Evolutionary conservation across 2,797 vertebrate species (phyloP).

Genomic region (Neostethus bicornis): DNA sequence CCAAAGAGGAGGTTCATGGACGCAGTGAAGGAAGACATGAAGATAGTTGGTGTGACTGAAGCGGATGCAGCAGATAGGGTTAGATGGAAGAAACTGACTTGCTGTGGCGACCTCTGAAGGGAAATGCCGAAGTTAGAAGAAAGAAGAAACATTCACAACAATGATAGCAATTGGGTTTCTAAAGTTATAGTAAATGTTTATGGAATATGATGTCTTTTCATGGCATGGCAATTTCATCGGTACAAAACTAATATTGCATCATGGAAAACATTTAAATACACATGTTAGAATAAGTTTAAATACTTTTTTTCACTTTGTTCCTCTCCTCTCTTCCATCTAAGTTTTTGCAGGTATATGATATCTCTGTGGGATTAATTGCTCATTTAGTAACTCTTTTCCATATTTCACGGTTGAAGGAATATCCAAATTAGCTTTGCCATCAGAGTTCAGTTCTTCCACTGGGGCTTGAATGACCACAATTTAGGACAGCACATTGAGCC

Average conservation of each 20-base stretch:
- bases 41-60: too few relatives aligned
- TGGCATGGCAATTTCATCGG: too few relatives aligned
- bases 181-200: too few relatives aligned
- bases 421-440: slow-evolving; percentile 80
- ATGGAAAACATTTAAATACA: background rate
- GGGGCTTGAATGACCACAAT: slow-evolving; percentile 68
- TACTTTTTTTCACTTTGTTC: slow-evolving; percentile 41
- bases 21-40: too few relatives aligned
- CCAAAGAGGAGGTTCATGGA: too few relatives aligned
- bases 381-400: slow-evolving; percentile 78
- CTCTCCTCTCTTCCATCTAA: slow-evolving; percentile 48
- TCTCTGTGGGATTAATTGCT: slow-evolving; percentile 79
- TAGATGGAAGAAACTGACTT: too few relatives aligned
- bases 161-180: slow-evolving; percentile 26
- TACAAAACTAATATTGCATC: background rate
- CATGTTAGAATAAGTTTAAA: slow-evolving; percentile 34
- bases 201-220: too few relatives aligned
- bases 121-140: too few relatives aligned
- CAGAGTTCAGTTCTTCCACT: slow-evolving; percentile 69
- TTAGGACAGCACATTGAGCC: slow-evolving; percentile 46
- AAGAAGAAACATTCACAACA: slow-evolving; percentile 31
- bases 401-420: slow-evolving; percentile 77
- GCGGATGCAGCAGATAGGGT: too few relatives aligned
- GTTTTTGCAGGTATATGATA: slow-evolving; percentile 70
- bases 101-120: too few relatives aligned